These are phyloP conservation scores for Mesocricetus auratus DNA, from an alignment of 2,113 vertebrate genomes.

Conservation along the genomic window DNA sequence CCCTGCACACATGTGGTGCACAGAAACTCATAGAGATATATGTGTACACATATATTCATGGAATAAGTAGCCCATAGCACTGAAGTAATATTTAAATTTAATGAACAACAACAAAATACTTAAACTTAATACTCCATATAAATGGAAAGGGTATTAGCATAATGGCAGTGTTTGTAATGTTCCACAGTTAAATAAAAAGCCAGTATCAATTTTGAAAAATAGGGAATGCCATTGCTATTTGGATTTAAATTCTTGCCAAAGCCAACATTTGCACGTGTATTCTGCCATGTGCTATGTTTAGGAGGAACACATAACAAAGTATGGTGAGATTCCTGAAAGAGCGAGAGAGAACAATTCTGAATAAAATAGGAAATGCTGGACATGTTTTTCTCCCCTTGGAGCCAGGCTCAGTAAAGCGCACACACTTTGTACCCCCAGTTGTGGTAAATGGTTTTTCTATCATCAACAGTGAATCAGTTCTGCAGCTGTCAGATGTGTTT, in stretches of 20 bases:
- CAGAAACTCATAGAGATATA: no score
- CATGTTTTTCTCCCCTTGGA: background rate
- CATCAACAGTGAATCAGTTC: slow-evolving; percentile 46
- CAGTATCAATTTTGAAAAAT: background rate
- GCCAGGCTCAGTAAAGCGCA: background rate
- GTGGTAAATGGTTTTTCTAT: slow-evolving; percentile 32
- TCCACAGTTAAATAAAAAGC: slow-evolving; percentile 1
- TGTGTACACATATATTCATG: background rate
- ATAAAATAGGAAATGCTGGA: background rate
- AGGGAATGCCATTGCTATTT: background rate
- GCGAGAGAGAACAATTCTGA: background rate
- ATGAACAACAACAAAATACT: slow-evolving; percentile 9
- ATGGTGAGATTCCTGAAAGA: background rate
- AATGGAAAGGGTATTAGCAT: background rate
- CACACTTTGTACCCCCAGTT: background rate
- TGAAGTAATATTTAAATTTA: background rate
- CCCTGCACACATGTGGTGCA: background rate
- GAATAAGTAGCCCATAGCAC: background rate
- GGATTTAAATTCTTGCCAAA: slow-evolving; percentile 10
- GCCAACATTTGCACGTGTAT: background rate
- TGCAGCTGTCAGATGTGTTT: slow-evolving; percentile 63
- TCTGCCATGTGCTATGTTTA: background rate
- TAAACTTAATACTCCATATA: background rate
- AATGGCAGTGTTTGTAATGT: background rate
- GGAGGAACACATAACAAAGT: background rate